Base-by-base conservation (phyloP, 92 coral and sea anemone species). In the Ricordea florida region DNA sequence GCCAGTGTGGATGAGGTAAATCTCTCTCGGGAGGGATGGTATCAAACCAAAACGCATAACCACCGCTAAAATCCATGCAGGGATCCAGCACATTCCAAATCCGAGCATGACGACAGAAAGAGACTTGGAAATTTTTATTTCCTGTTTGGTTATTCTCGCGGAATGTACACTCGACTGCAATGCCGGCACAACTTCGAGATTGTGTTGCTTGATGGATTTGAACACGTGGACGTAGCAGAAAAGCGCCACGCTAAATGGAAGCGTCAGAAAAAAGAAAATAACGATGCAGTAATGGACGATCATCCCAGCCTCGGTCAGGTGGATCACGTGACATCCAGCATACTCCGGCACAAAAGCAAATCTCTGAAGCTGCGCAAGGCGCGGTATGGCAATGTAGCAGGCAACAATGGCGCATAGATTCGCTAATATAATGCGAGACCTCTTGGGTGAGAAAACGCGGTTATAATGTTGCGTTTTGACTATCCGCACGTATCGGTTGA, bases 41-140 rank as follows among this genome's bases (percentile, higher is more conserved):
- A 69, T 41, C 3, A 55, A 53, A 14, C 38, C 0, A 30, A 79
- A 79, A 4, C 85, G 71, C 30, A 69, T 75, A 15, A 79, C 23
- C 21, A 79, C 16, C 15, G 85, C 85, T 0, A 79, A 46, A 7
- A 70, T 48, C 44, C 75, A 79, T 11, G 78, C 75, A 3, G 85
- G 85, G 10, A 79, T 27, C 85, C 85, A 79, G 35, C 85, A 79
- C 70, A 63, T 26, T 8, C 70, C 70, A 44, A 63, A 63, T 14
- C 38, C 70, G 3, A 63, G 37, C 51, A 63, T 53, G 3, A 63
- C 70, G n/a, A 63, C 70, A 17, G 44, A 63, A 7, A 63, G 70
- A 13, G 70, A 63, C 25, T 62, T 63, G 13, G 70, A 63, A 63
- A 63, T 27, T 63, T 63, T 63, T 1, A 63, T 63, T 20, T 63